These are phyloP conservation scores for Ceratoteleas bidentatus DNA, from an alignment of 1,140 invertebrate genomes.

Conservation along the genomic window DNA sequence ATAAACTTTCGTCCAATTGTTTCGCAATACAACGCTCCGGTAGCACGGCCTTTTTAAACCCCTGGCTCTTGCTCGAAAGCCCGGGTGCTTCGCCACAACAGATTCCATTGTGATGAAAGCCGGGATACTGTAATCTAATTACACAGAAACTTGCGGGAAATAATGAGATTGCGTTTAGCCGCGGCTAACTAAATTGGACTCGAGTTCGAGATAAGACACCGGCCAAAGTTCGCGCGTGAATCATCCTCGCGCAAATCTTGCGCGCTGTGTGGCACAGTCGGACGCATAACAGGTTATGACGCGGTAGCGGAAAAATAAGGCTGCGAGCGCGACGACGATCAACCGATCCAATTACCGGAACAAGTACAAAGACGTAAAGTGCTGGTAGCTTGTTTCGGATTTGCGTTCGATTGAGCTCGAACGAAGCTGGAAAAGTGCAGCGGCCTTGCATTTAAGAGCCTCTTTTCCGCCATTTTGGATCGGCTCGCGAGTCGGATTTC, in stretches of 20 bases:
- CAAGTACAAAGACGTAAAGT: conserved; percentile 58
- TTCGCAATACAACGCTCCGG: too few relatives aligned
- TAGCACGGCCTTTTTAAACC: too few relatives aligned
- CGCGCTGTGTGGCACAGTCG: too few relatives aligned
- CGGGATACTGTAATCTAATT: conserved; percentile 39
- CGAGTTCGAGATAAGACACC: conserved; percentile 25
- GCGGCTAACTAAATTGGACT: conserved; percentile 26
- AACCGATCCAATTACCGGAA: conserved; percentile 39
- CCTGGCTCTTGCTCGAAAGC: neutral
- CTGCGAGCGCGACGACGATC: conserved; percentile 7
- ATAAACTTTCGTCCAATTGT: too few relatives aligned
- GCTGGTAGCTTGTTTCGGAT: conserved; percentile 45
- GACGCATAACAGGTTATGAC: neutral
- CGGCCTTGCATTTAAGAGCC: conserved; percentile 52
- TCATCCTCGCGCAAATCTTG: neutral
- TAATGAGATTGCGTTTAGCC: conserved; percentile 36
- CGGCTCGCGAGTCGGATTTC: neutral
- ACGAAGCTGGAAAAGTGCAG: conserved; percentile 56
- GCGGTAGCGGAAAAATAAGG: neutral
- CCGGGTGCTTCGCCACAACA: conserved; percentile 4
- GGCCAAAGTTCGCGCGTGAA: neutral
- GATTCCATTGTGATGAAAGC: conserved; percentile 34
- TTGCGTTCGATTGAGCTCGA: conserved; percentile 66
- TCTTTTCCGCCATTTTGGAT: conserved; percentile 37
- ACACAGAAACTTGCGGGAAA: conserved; percentile 40